phyloP scores from a whole-genome alignment of 2,888 invertebrate genomes.

The Pachycephus smyrnensis region DNA sequence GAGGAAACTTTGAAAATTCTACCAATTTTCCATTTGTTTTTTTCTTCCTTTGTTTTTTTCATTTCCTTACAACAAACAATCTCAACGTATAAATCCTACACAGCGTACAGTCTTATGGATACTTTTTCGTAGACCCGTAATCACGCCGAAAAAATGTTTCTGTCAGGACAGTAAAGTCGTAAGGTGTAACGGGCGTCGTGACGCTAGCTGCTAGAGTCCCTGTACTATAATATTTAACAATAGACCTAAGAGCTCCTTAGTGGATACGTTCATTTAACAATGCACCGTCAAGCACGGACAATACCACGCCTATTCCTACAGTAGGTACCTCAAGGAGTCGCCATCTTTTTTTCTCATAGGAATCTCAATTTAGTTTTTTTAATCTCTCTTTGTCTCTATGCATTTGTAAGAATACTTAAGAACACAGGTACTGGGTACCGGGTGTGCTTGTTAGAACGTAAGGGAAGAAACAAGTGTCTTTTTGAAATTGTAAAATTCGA shows the following conservation, averaged over 20 bases:
- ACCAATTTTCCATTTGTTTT: not conserved
- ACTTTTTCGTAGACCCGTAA: not conserved
- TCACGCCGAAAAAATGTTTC: not conserved
- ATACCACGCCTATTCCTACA: not conserved
- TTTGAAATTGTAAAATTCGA: too few relatives aligned
- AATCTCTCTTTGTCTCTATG: not conserved
- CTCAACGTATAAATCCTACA: not conserved
- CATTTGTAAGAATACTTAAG: not conserved
- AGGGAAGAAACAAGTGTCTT: not conserved
- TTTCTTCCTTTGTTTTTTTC: too few relatives aligned
- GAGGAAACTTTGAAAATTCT: not conserved
- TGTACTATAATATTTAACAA: not conserved
- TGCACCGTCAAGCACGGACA: not conserved
- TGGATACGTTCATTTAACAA: not conserved
- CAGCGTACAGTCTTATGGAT: not conserved
- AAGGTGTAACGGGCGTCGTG: not conserved
- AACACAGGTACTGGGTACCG: not conserved
- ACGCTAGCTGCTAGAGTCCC: not conserved
- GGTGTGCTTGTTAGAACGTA: slow-evolving; percentile 2
- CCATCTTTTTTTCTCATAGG: not conserved
- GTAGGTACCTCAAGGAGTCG: not conserved
- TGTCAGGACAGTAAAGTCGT: not conserved
- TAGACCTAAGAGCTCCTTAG: not conserved
- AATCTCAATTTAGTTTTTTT: not conserved
- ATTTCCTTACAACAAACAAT: not conserved